Evolutionary conservation across 2,797 vertebrate genomes (phyloP), one percentile per base, ranked within the genome.

Genomic region (Holocentrus rufus): DNA sequence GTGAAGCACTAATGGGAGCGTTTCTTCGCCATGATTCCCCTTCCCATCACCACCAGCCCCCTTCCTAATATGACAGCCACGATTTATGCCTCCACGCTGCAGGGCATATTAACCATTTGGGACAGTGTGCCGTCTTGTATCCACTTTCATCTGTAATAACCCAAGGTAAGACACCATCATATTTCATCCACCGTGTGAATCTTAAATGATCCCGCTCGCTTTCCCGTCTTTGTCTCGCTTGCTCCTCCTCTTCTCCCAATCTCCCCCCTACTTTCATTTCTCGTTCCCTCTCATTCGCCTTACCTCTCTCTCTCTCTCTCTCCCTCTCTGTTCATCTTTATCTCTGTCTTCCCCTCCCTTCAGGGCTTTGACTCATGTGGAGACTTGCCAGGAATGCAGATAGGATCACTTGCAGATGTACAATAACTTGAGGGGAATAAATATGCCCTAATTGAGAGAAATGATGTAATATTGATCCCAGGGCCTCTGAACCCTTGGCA

Each of bases 401-500:
- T 89, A 84, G 80, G 85, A 88, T 88, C 83, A 65, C 87, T 88
- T 80, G 55, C 83, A 69, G 72, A 85, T 76, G 84, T 86, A 88
- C 88, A 92, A 91, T 83, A 82, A 91, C 66, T 84, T 88, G 79
- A 88, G 85, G 88, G 82, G 82, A 88, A 91, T 90, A 92, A 93
- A 92, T 91, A 90, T 85, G 84, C 75, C 76, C 88, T 87, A 91
- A 89, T 91, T 90, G 90, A 87, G 86, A 90, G 91, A 93, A 90
- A 87, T 91, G 72, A 90, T 91, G 88, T 88, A 88, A 89, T 93
- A 91, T 88, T 89, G 89, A 83, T 82, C 79, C 82, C 71, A 20
- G 27, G 80, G 82, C 88, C 80, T 86, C 89, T 80, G 82, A 92
- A 87, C 73, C 88, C 81, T 74, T 88, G 84, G 69, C 89, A 76